These are phyloP conservation scores for Cenopis cana DNA, from an alignment of 2,888 invertebrate genomes.

Conservation along the genomic window DNA sequence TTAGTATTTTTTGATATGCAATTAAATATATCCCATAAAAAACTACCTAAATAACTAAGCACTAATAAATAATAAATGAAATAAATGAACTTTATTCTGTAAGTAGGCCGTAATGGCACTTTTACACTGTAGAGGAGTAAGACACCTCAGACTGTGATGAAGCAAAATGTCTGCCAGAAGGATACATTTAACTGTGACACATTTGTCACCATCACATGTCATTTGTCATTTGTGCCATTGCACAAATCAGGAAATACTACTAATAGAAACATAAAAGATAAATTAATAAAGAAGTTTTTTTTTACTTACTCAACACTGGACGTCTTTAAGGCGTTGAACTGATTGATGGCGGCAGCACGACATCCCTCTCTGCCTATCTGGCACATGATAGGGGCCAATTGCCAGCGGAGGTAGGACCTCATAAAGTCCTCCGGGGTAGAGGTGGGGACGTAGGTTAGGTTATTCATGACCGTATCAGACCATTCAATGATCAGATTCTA, in stretches of 20 bases:
- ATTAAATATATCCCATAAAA: no score
- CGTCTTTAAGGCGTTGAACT: slow-evolving; percentile 56
- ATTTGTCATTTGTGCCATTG: no score
- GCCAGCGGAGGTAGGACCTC: slow-evolving; percentile 69
- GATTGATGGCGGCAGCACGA: slow-evolving; percentile 55
- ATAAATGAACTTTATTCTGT: no score
- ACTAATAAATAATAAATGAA: no score
- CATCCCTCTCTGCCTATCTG: slow-evolving; percentile 58
- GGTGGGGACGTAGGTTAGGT: slow-evolving; percentile 60
- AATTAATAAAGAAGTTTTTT: no score
- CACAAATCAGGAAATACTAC: neutral
- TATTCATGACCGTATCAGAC: slow-evolving; percentile 59
- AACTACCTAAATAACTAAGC: no score
- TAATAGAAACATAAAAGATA: neutral
- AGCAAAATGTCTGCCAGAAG: no score
- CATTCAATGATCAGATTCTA: slow-evolving; percentile 62
- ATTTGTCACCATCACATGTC: no score
- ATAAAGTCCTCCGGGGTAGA: slow-evolving; percentile 63
- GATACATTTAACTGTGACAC: neutral
- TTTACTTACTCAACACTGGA: slow-evolving; percentile 58
- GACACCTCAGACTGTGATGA: no score
- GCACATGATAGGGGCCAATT: slow-evolving; percentile 71
- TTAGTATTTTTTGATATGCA: no score
- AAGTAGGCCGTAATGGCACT: no score
- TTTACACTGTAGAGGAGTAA: no score